Evolutionary conservation across 2,113 vertebrate genomes (phyloP), one percentile per base, ranked within the genome.

Genomic region (Callithrix jacchus): DNA sequence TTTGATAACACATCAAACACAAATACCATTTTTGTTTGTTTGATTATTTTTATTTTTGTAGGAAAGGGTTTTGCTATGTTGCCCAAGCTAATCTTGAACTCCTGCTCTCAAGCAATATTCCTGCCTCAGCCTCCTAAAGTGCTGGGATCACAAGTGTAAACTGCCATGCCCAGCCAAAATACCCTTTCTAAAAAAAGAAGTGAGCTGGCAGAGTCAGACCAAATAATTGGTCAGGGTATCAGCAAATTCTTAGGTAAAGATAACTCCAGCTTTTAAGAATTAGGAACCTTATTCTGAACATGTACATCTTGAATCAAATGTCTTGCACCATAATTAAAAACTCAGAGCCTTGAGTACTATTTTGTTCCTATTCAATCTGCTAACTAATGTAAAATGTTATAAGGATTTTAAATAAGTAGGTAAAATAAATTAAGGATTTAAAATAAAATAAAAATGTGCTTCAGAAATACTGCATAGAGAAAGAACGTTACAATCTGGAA

Each of bases 401-500:
- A 42, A 79, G 10, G 42, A 77, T 47, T 61, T 86, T 58, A 95
- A 94, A 52, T 91, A 89, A 88, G 40, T 85, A 81, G 14, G 68
- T 68, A 76, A 88, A 58, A 93, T 94, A 91, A 76, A 77, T 49
- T 91, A 83, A 42, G 14, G 0, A 54, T 84, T 93, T 90, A 49
- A 96, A 93, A 76, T 82, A 80, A 95, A 92, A 93, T 87, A 54
- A 32, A 86, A 91, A 56, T 87, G 61, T 32, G 32, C 49, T 94
- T 89, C 77, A 25, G 12, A 32, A 87, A 7, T 91, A 40, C 14
- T 40, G 3, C 37, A 23, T 70, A 45, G 47, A 86, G 42, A 93
- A 93, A 92, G 49, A 92, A 91, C 52, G 73, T 25, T 92, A 56
- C 30, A 84, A 54, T 74, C 70, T 35, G 49, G 86, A 82, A 64